These are phyloP conservation scores for Coilia nasus DNA, from an alignment of 2,797 vertebrate genomes.

Conservation along the genomic window DNA sequence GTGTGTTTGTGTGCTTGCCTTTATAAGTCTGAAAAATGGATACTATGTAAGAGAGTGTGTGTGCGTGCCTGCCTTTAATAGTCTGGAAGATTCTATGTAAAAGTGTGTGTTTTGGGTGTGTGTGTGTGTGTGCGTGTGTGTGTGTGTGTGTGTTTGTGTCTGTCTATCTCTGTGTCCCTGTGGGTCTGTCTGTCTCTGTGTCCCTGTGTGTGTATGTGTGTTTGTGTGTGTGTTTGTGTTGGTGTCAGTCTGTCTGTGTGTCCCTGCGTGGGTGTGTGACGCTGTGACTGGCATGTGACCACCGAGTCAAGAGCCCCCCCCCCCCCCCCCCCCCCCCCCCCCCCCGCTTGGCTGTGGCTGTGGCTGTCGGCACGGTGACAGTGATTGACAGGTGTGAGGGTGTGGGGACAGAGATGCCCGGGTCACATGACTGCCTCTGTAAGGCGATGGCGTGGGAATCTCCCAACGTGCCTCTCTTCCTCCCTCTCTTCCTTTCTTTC, in stretches of 20 bases:
- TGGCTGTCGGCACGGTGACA: constrained; percentile 39
- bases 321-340: too few species aligned
- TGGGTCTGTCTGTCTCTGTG: not conserved
- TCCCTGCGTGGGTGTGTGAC: constrained; percentile 1
- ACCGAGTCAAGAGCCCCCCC: not conserved
- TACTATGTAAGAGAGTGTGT: not conserved
- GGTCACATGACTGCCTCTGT: constrained; percentile 35
- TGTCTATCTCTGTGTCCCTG: not conserved
- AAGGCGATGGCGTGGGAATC: constrained; percentile 46
- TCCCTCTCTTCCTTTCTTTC: not conserved
- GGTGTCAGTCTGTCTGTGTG: constrained; percentile 12
- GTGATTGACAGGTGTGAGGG: constrained; percentile 51
- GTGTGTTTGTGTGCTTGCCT: not conserved
- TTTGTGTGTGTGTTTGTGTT: not conserved
- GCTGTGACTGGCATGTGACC: constrained; percentile 13
- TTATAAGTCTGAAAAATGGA: not conserved
- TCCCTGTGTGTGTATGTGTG: not conserved
- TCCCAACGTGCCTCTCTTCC: constrained; percentile 31
- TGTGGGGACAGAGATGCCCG: constrained; percentile 34
- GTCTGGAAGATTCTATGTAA: not conserved
- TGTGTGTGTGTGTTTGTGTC: not conserved
- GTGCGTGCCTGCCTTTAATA: not conserved
- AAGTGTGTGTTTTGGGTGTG: not conserved
- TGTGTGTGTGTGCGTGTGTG: too few species aligned
- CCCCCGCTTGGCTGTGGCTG: constrained; percentile 30